Evolutionary conservation across 2,113 vertebrate genomes (phyloP), one percentile per base, ranked within the genome.

Genomic region (Thomomys bottae): DNA sequence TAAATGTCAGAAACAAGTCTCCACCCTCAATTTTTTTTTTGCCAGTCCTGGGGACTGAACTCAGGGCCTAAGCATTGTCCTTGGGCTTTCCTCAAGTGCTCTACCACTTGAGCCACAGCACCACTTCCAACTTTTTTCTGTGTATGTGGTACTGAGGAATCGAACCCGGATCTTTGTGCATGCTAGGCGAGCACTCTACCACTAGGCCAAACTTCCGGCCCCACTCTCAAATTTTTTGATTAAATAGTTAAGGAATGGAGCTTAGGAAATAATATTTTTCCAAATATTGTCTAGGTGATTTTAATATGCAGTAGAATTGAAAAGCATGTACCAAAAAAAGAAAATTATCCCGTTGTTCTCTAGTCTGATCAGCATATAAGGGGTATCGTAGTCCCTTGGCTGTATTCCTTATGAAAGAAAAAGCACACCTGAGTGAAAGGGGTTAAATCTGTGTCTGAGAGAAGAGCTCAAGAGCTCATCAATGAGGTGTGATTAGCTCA

Each of bases 321-420:
- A 88, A 89, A 77, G 40, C 26, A 20, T 73, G 40, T 15, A 30
- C 8, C 5, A 30, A 20, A 18, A 70, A 66, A 5, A 30, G 32
- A 34, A 82, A 79, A 24, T 4, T 17, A 21, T 10, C 23, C 30
- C 36, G 20, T 10, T 72, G 63, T 71, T 0, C 28, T 75, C 30
- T 81, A 64, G 4, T 76, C 63, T 66, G 24, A 30, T 34, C 8
- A 57, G 11, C 26, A 42, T 80, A 1, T 20, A 36, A 0, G 6
- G 42, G 7, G 30, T 1, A 2, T 8, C 14, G 9, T 8, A 4
- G 4, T 59, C 28, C n/a, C 20, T 68, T 45, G 42, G 36, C 1
- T 14, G 21, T 66, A 9, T 78, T 15, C 26, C 14, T 15, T 2
- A 42, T 23, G 20, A 72, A 42, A 24, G 2, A 21, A 40, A 73